A percentile compares a stretch with the other conserved stretches of the same genome.
phyloP scores from a whole-genome alignment of 2,888 invertebrate genomes.

The Syritta pipiens region DNA sequence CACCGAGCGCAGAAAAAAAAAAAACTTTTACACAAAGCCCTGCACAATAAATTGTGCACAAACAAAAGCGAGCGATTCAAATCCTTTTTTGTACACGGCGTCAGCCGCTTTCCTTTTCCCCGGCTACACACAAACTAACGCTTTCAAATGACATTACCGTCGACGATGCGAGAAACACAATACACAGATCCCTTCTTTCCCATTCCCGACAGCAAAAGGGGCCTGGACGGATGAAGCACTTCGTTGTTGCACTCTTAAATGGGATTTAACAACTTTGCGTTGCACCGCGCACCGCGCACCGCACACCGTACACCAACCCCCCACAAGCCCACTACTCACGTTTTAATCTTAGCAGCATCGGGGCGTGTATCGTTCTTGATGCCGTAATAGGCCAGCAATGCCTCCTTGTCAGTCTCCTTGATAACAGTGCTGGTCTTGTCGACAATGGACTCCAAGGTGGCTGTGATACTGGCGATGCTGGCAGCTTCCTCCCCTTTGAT shows the following conservation, averaged over 20 bases:
- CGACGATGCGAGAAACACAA: background rate
- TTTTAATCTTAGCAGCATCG: slow-evolving; percentile 91
- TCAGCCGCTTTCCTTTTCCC: background rate
- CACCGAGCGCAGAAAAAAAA: too few relatives aligned
- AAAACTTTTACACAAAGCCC: slow-evolving; percentile 44
- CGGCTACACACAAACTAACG: background rate
- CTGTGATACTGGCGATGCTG: slow-evolving; percentile 78
- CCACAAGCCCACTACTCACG: slow-evolving; percentile 79
- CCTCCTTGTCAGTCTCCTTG: slow-evolving; percentile 86
- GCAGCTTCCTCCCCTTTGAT: slow-evolving; percentile 77
- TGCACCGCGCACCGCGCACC: background rate
- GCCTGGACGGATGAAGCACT: background rate
- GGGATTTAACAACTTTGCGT: slow-evolving; percentile 30
- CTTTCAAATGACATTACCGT: slow-evolving; percentile 34
- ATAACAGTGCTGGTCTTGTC: slow-evolving; percentile 85
- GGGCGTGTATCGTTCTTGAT: slow-evolving; percentile 90
- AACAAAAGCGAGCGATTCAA: slow-evolving; percentile 47
- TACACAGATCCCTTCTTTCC: background rate
- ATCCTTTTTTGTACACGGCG: slow-evolving; percentile 28
- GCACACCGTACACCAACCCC: background rate
- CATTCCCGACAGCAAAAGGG: background rate
- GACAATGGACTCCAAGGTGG: slow-evolving; percentile 81
- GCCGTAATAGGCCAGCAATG: slow-evolving; percentile 90
- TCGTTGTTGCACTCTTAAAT: slow-evolving; percentile 21
- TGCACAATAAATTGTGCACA: slow-evolving; percentile 55